Evolutionary conservation across 2,113 vertebrate genomes (phyloP), one percentile per base, ranked within the genome.

Genomic region (Perca schrenkii): DNA sequence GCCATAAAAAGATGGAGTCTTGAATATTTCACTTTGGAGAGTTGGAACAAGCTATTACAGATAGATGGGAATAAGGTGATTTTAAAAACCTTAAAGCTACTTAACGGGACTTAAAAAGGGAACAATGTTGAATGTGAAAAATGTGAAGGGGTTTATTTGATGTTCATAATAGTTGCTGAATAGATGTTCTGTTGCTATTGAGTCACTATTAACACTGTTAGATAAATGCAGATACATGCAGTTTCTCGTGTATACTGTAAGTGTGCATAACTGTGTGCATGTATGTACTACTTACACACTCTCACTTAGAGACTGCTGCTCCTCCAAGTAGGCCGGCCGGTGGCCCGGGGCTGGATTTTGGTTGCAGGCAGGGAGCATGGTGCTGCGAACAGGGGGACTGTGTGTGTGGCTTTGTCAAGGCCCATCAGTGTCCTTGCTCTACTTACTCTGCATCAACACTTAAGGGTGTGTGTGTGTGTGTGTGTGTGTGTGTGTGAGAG

Each of bases 381-480:
- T 88, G 70, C 87, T 79, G 74, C 58, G 31, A 91, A 80, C 83
- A 83, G 80, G 86, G 82, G 78, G 69, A 74, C 83, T 62, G 87
- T 85, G 88, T 91, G 88, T 93, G 91, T 89, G 91, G 89, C 91
- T 93, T 94, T 94, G 93, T 94, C 93, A 90, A 82, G 92, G 89
- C 90, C 90, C 93, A 93, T 92, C 92, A 93, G 86, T 91, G 91
- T 92, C 92, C 88, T 91, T 91, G 92, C 92, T 93, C 92, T 86
- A 93, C 88, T 93, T 93, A 88, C 73, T 85, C 77, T 90, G 83
- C 86, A 90, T 90, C 86, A 88, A 93, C 91, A 90, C 90, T 88
- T 83, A 75, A 57, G 86, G 85, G 78, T 89, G 72, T 85, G 74
- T 82, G 63, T 63, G 79, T 71, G 79, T 60, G 68, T 68, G 54